These are phyloP conservation scores for Punctoribates punctum DNA, from an alignment of 2,888 invertebrate genomes.

Conservation along the genomic window DNA sequence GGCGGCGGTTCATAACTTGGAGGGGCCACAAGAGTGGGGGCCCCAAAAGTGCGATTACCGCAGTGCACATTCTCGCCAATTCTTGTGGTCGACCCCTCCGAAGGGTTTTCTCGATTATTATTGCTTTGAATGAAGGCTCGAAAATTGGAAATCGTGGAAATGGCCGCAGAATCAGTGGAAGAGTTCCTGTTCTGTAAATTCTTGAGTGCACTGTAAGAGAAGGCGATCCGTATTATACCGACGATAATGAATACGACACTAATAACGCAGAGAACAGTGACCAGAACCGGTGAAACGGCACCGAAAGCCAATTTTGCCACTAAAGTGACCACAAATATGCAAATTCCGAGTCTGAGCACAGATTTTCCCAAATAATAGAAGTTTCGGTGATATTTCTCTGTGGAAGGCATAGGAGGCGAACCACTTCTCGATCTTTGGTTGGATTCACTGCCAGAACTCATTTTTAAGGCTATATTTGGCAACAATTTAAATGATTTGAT, in stretches of 20 bases:
- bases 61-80: neutral
- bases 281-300: neutral
- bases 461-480: neutral
- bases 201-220: neutral
- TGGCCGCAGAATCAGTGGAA: neutral
- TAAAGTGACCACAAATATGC: slow-evolving; percentile 1
- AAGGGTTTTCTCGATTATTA: slow-evolving; percentile 6
- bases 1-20: slow-evolving; percentile 24
- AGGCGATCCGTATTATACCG: neutral
- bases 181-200: neutral
- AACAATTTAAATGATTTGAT: neutral
- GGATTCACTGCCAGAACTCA: neutral
- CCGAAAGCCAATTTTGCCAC: slow-evolving; percentile 6
- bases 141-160: slow-evolving; percentile 20
- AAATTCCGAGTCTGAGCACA: slow-evolving; percentile 7
- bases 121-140: slow-evolving; percentile 20
- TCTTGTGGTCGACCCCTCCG: neutral
- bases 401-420: neutral
- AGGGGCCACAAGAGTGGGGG: neutral
- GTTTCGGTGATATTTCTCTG: neutral
- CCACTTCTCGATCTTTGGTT: neutral
- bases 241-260: neutral
- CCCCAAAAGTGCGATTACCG: neutral
- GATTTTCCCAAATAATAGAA: slow-evolving; percentile 30
- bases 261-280: slow-evolving; percentile 6